These are phyloP conservation scores for Pandemis cinnamomeana DNA, from an alignment of 2,888 invertebrate genomes.

Conservation along the genomic window DNA sequence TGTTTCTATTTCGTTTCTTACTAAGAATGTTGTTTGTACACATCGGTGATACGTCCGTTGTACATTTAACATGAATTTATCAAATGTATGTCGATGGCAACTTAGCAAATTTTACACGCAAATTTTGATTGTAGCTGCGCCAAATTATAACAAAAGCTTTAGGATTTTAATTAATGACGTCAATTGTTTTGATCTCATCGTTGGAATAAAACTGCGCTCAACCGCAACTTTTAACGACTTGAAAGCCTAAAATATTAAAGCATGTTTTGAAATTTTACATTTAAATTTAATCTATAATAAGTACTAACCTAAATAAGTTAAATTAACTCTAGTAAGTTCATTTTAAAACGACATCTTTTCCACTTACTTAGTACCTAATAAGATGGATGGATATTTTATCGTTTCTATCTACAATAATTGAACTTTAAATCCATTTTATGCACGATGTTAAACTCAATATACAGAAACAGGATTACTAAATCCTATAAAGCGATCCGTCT, in stretches of 20 bases:
- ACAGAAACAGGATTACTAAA: background rate
- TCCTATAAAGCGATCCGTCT: background rate
- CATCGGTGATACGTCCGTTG: background rate
- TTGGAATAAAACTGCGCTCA: background rate
- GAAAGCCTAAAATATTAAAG: no score
- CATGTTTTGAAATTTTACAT: no score
- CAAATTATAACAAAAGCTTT: slow-evolving; percentile 11
- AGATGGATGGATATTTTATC: no score
- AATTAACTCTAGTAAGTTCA: background rate
- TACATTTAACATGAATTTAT: slow-evolving; percentile 21
- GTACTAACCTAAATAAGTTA: background rate
- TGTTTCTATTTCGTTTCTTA: background rate
- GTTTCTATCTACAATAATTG: no score
- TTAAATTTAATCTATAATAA: no score
- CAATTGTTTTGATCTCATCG: background rate
- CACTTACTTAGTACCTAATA: no score
- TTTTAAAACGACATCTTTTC: no score
- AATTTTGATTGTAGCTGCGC: background rate
- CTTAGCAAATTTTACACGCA: background rate
- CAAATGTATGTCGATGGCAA: slow-evolving; percentile 20
- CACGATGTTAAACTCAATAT: no score
- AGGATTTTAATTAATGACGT: slow-evolving; percentile 1
- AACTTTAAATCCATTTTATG: no score
- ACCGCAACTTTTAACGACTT: background rate
- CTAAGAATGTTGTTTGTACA: background rate